Conservation (phyloP, 2,797 vertebrate genomes). For the Gadopsis bispinosus region DNA sequence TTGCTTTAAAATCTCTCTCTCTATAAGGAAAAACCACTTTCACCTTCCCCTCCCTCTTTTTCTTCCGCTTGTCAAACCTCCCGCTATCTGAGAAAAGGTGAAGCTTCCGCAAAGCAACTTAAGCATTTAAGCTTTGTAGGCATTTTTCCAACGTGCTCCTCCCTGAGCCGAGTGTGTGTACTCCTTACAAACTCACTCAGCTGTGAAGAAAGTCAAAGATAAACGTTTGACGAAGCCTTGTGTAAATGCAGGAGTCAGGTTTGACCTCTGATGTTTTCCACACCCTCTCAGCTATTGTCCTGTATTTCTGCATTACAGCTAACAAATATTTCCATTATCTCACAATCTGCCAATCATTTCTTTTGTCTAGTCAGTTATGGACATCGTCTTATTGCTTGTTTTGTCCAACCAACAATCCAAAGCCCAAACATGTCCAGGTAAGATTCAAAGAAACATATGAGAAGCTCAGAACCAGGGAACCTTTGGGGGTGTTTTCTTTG, state of each 20-base stretch:
- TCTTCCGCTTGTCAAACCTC: slow-evolving; percentile 49
- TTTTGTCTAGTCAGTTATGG: no score
- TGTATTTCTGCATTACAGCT: neutral
- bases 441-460: neutral
- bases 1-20: slow-evolving; percentile 38
- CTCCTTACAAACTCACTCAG: slow-evolving; percentile 30
- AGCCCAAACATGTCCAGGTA: neutral
- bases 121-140: slow-evolving; percentile 42
- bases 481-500: neutral
- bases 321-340: neutral
- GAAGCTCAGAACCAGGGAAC: neutral
- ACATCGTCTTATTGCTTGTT: neutral
- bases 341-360: neutral
- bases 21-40: slow-evolving; percentile 34
- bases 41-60: slow-evolving; percentile 43
- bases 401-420: neutral
- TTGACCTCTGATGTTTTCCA: neutral
- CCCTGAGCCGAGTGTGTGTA: slow-evolving; percentile 13
- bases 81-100: slow-evolving; percentile 39
- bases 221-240: slow-evolving; percentile 27
- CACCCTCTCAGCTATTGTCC: neutral
- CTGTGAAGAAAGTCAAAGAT: slow-evolving; percentile 29
- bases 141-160: slow-evolving; percentile 31
- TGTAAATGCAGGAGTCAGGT: slow-evolving; percentile 2
- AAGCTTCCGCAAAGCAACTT: slow-evolving; percentile 45